Percentiles rank a stretch among this genome's conserved stretches.
phyloP scores from a whole-genome alignment of 2,888 invertebrate species.

The Vesta saturnalis region DNA sequence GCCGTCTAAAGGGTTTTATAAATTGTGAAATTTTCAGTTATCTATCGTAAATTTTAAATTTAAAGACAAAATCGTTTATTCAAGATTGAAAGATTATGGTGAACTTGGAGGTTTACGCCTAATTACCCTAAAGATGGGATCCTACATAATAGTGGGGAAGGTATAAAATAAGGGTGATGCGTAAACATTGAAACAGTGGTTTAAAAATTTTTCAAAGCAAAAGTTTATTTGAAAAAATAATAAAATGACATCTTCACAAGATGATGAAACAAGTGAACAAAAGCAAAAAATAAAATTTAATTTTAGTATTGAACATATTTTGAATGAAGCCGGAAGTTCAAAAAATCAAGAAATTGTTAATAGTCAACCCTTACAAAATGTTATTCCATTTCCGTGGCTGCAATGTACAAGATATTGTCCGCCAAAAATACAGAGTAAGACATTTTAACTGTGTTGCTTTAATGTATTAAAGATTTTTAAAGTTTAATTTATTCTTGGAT shows the following conservation, averaged over 20 bases:
- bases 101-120: conserved; percentile 53
- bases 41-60: neutral
- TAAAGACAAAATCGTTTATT: too few relatives aligned
- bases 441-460: conserved; percentile 10
- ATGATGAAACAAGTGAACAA: conserved; percentile 26
- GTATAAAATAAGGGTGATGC: conserved; percentile 48
- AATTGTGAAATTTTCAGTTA: neutral
- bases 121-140: conserved; percentile 57
- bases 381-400: conserved; percentile 66
- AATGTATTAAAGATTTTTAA: neutral
- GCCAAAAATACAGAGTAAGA: conserved; percentile 75
- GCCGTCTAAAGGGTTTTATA: neutral
- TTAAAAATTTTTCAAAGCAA: conserved; percentile 30
- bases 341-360: conserved; percentile 17
- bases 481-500: neutral
- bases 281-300: conserved; percentile 54
- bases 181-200: conserved; percentile 35
- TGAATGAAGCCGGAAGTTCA: conserved; percentile 64
- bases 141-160: conserved; percentile 47
- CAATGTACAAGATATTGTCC: conserved; percentile 79
- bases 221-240: conserved; percentile 25
- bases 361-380: neutral
- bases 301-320: conserved; percentile 72
- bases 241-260: conserved; percentile 38
- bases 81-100: conserved; percentile 17